These are phyloP conservation scores for Myzus persicae DNA, from an alignment of 1,140 invertebrate genomes.

Conservation along the genomic window DNA sequence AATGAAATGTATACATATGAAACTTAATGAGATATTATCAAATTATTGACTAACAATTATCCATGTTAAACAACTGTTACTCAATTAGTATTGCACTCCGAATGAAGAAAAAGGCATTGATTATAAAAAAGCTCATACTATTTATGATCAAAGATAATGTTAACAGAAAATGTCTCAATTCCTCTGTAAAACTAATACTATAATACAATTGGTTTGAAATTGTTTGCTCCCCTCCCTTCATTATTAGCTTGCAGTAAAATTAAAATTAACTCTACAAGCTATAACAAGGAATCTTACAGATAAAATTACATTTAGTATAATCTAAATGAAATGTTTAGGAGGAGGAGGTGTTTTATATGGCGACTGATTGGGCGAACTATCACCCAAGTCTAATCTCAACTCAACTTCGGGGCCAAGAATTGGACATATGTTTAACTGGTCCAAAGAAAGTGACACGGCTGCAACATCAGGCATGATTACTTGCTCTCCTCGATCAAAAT, in stretches of 20 bases:
- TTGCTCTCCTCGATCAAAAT: constrained; percentile 53
- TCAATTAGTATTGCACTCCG: background rate
- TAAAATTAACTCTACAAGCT: background rate
- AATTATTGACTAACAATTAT: constrained; percentile 13
- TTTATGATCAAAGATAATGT: background rate
- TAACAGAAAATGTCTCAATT: constrained; percentile 1
- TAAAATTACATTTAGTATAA: background rate
- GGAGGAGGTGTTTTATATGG: constrained; percentile 55
- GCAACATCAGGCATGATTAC: constrained; percentile 52
- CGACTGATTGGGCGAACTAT: constrained; percentile 51
- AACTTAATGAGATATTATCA: constrained; percentile 33
- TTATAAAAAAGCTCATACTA: background rate
- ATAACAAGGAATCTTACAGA: constrained; percentile 12
- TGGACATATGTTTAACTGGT: constrained; percentile 49
- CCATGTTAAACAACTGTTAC: background rate
- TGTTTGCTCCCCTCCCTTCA: background rate
- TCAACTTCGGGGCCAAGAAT: constrained; percentile 41
- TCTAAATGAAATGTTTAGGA: constrained; percentile 56
- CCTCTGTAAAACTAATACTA: background rate
- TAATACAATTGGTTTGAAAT: background rate
- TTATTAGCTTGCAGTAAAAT: background rate
- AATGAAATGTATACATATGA: constrained; percentile 30
- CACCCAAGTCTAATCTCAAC: constrained; percentile 42
- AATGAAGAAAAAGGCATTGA: background rate
- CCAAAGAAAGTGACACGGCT: constrained; percentile 50